Evolutionary conservation across 2,797 vertebrate species (phyloP).

Genomic region (Sebastes cheni): DNA sequence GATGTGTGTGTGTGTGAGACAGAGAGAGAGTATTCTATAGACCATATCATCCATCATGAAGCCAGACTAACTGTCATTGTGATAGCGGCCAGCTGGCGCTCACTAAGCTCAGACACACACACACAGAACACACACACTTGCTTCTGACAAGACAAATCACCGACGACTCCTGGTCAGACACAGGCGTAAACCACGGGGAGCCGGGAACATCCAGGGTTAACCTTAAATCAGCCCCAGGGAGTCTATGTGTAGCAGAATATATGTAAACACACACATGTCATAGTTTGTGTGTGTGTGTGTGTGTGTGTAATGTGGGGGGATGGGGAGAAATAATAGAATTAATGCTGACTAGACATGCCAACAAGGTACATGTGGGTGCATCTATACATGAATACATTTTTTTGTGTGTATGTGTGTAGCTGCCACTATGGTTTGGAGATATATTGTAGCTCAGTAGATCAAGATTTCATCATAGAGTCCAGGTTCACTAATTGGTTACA

Average conservation of each 20-base stretch:
- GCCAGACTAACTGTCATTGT: constrained; percentile 72
- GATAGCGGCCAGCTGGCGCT: constrained; percentile 75
- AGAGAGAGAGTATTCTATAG: constrained; percentile 48
- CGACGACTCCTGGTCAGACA: constrained; percentile 51
- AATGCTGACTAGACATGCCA: constrained; percentile 59
- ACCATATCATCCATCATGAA: constrained; percentile 76
- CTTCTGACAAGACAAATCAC: constrained; percentile 74
- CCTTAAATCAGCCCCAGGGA: constrained; percentile 70
- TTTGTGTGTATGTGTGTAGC: neutral
- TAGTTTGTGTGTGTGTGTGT: neutral
- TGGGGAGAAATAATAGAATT: constrained; percentile 33
- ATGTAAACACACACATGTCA: constrained; percentile 47
- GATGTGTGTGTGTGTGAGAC: constrained; percentile 16
- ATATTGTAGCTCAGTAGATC: constrained; percentile 16
- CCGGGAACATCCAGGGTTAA: constrained; percentile 63
- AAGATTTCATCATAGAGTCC: constrained; percentile 40
- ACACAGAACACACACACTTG: constrained; percentile 36
- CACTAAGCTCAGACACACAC: constrained; percentile 31
- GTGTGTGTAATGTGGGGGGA: constrained; percentile 11
- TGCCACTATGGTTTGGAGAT: neutral
- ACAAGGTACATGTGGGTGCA: neutral
- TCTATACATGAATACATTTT: constrained; percentile 7
- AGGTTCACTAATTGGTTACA: constrained; percentile 62
- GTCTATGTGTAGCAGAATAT: constrained; percentile 37
- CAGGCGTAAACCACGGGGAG: constrained; percentile 51